Evolutionary conservation across 2,888 invertebrate species (phyloP), one percentile per base, ranked within the genome.

Genomic region (Pharmacophagus antenor): DNA sequence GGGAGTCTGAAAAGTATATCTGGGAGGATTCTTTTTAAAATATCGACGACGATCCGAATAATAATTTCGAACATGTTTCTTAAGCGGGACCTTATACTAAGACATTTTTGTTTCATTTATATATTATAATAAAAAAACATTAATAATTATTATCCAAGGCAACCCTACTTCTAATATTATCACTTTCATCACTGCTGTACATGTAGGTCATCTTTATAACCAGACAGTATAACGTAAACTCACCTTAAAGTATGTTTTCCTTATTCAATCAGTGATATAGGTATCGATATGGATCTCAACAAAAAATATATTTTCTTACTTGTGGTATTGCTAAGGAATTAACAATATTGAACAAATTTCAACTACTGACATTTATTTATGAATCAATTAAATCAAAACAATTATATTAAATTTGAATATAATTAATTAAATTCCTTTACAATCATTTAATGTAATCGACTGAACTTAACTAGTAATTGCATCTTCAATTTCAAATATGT

Each of bases 191-290:
- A 31, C 15, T 15, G 12, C 31, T 31, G 8, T 15, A 31, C 10
- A 31, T 2, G 31, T 31, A 31, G 12, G 31, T 3, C 12, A 15
- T 31, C 31, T 15, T 2, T 12, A 67, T 72, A 69, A 56, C 69
- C 27, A 50, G 42, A 48, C 22, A 56, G 20, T 18, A 15, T 52
- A 71, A 74, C 72, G 70, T 72, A 73, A 69, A 60, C 60, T 49
- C 37, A 25, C 23, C 17, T 37, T 1, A 10, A 31, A 49, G 49
- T 23, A 60, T 41, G 18, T 0, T n/a, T 22, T 52, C 5, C 46
- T 44, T 31, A 52, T n/a, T 22, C 12, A 52, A 7, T 5, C 6
- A 51, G 46, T 10, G 8, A 51, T 46, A 6, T 31, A 37, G 18
- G 12, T n/a, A 27, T 20, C 58, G 48, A 25, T 25, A 58, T 58